Evolutionary conservation across 1,140 invertebrate genomes (phyloP), one percentile per base, ranked within the genome.

Genomic region (Brachionus asplanchnoidis): DNA sequence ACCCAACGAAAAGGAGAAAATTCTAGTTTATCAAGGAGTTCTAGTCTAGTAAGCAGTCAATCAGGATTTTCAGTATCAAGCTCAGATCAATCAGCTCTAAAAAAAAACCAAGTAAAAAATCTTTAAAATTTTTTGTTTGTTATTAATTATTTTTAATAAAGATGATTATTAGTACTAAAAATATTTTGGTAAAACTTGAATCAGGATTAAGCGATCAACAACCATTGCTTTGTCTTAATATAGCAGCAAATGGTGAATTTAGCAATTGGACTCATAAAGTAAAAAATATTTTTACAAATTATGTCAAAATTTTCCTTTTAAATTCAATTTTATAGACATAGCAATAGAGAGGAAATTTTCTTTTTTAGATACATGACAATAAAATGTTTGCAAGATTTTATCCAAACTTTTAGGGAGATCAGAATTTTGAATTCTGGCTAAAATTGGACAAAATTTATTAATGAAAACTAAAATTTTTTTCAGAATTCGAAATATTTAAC

Each of bases 181-280:
- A 82, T 36, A 82, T 82, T 42, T 82, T 82, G 17, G 7, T 82
- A 17, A 82, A 82, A 46, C 50, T 82, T 20, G 79, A 82, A 44
- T 32, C 79, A 20, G 79, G 79, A 23, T 20, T 82, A 65, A 65
- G 53, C 20, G 53, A 82, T 42, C 79, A 42, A 44, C 23, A 65
- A 7, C 79, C 79, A 44, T 82, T 82, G 53, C n/a, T 82, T 65
- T 42, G 79, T 23, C 26, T 82, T 3, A 68, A 82, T 26, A 42
- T 82, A 1, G 17, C 53, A 36, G 17, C 32, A 11, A 68, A 65
- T 68, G 79, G 79, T 14, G 53, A 82, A 65, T 60, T 82, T 12
- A 40, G 11, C n/a, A 82, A 82, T 11, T 82, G 79, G 79, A 82
- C 53, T 65, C 20, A 44, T 11, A 65, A 42, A 20, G 68, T 68